phyloP scores from a whole-genome alignment of 2,113 vertebrate species.

The Podocnemis expansa region DNA sequence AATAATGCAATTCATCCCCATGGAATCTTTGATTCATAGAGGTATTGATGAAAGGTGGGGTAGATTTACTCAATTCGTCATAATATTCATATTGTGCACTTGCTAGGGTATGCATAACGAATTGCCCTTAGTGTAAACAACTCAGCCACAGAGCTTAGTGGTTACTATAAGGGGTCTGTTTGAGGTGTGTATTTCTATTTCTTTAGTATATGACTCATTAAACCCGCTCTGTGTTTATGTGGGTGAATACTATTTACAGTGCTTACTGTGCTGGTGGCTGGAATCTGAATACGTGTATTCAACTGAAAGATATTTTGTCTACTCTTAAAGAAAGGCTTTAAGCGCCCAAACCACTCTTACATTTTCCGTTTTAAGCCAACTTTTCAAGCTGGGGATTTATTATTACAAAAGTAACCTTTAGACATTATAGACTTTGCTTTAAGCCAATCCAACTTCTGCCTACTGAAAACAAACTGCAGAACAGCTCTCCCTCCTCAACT shows the following conservation, averaged over 20 bases:
- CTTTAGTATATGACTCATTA: conserved; percentile 69
- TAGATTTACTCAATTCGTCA: conserved; percentile 68
- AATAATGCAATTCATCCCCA: conserved; percentile 62
- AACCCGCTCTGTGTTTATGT: conserved; percentile 9
- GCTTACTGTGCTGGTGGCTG: conserved; percentile 47
- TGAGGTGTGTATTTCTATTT: conserved; percentile 51
- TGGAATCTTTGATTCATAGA: conserved; percentile 42
- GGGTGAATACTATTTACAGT: conserved; percentile 49
- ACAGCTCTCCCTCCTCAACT: conserved; percentile 7
- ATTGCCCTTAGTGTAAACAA: conserved; percentile 65
- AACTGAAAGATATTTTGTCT: conserved; percentile 57
- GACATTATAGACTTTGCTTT: conserved; percentile 13
- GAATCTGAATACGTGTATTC: conserved; percentile 31
- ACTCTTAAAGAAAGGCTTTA: conserved; percentile 13
- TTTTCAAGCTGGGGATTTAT: conserved; percentile 4
- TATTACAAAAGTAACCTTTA: conserved; percentile 29
- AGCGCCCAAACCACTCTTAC: conserved; percentile 24
- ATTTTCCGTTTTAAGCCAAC: conserved; percentile 23
- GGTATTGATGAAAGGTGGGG: conserved; percentile 64
- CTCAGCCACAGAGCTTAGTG: conserved; percentile 19
- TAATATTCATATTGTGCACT: conserved; percentile 66
- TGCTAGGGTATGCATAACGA: conserved; percentile 39
- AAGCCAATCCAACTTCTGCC: conserved; percentile 19
- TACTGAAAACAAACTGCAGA: not conserved
- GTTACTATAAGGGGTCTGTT: conserved; percentile 45